phyloP scores from a whole-genome alignment of 2,797 vertebrate genomes.

The Petrocephalus schoutedeni region DNA sequence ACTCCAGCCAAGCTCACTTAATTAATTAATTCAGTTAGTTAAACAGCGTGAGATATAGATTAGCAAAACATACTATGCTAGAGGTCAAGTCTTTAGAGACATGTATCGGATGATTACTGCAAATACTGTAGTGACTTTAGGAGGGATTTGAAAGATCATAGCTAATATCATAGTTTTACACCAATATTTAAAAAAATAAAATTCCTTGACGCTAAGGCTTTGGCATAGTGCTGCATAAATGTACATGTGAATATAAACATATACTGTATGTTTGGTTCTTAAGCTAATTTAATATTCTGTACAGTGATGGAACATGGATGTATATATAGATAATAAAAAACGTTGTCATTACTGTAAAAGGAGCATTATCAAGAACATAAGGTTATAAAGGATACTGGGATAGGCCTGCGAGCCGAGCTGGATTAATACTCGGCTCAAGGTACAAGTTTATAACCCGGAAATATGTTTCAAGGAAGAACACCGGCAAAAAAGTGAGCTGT shows the following conservation, averaged over 20 bases:
- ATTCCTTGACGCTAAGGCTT: neutral
- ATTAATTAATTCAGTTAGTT: too few species aligned
- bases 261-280: neutral
- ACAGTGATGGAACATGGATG: neutral
- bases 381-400: neutral
- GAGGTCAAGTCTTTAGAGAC: neutral
- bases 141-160: neutral
- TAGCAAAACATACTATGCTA: neutral
- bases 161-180: neutral
- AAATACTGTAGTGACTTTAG: neutral
- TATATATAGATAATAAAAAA: neutral
- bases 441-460: neutral
- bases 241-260: neutral
- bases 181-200: neutral
- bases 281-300: neutral
- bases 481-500: neutral
- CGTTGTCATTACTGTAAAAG: neutral
- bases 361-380: neutral
- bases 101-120: neutral
- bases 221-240: neutral
- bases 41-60: too few species aligned
- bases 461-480: neutral
- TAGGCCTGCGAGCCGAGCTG: neutral
- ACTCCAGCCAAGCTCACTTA: too few species aligned
- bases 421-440: neutral